Percentiles rank a stretch among this genome's conserved stretches.
These are phyloP conservation scores for Oceanodroma tethys DNA, from an alignment of 2,113 vertebrate species.

Conservation along the genomic window DNA sequence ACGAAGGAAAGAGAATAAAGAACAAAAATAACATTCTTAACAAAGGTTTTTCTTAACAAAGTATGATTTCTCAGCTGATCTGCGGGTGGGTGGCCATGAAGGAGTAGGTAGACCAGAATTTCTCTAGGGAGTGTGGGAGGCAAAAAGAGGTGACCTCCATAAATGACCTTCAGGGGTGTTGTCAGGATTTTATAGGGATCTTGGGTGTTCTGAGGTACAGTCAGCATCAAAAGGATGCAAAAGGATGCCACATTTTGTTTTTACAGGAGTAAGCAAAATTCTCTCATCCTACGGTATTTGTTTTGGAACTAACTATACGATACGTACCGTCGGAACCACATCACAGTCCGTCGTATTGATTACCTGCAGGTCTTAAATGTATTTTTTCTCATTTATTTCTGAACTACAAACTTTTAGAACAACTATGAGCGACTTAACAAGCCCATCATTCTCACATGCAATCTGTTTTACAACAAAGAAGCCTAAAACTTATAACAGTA, in stretches of 20 bases:
- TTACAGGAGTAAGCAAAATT: neutral
- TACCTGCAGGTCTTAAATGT: neutral
- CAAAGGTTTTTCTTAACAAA: neutral
- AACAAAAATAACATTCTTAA: neutral
- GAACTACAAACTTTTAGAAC: neutral
- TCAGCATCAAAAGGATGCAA: neutral
- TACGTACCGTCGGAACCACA: neutral
- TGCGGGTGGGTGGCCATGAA: conserved; percentile 35
- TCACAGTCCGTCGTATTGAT: neutral
- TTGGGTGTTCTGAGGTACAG: neutral
- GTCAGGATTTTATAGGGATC: neutral
- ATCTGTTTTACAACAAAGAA: neutral
- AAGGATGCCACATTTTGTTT: neutral
- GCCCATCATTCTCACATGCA: neutral
- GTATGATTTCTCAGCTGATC: conserved; percentile 58
- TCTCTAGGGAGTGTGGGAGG: neutral
- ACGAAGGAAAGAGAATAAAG: neutral
- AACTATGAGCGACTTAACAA: neutral
- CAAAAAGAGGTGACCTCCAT: neutral
- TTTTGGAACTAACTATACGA: neutral
- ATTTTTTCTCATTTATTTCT: neutral
- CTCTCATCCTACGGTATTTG: neutral
- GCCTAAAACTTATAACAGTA: neutral
- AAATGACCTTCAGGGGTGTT: neutral
- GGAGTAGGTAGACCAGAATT: neutral